Base-by-base conservation (phyloP, 2,888 invertebrate genomes). In the Mythimna impura region DNA sequence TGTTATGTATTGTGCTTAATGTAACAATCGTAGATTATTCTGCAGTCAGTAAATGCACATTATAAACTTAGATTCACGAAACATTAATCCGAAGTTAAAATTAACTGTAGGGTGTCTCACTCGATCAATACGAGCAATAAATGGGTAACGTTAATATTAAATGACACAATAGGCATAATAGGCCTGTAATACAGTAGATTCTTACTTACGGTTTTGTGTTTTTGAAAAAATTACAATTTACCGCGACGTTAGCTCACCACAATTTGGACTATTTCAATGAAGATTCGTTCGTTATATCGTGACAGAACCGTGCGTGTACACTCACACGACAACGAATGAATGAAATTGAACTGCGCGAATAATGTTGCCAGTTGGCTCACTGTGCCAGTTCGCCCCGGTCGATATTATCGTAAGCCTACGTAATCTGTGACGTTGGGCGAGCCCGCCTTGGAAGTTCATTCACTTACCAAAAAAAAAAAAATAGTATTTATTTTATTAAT, bases 131-230 rank as follows among this genome's bases (percentile, higher is more conserved):
- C 30, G 55, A 65, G 54, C 0, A 75, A 66, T 81, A 54, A 12
- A 20, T 58, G 30, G 34, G 62, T 22, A 47, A 58, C 22, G 8
- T 20, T 66, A 7, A 3, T 20, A 54, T 43, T 0, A 55, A 73
- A 67, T 36, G 1, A 40, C 30, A 58, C 12, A 55, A 36, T n/a
- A 30, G 3, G 30, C 3, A 54, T 1, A 47, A 47, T 54, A n/a
- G n/a, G n/a, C 25, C 7, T 54, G 12, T 55, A 60, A 64, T 14
- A 66, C 9, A 36, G 43, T 40, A 57, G 25, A 5, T 68, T 57
- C 69, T 9, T 88, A 89, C 89, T 89, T 86, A 89, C 89, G 76
- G 78, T 87, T 89, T 82, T 78, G 70, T 78, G 63, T 77, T 67
- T 73, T 78, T 60, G 40, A 61, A 65, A 61, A 66, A 73, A 74